Percentiles rank a stretch among this genome's conserved stretches.
These are phyloP conservation scores for Isurus oxyrinchus DNA, from an alignment of 2,113 vertebrate genomes.

Conservation along the genomic window DNA sequence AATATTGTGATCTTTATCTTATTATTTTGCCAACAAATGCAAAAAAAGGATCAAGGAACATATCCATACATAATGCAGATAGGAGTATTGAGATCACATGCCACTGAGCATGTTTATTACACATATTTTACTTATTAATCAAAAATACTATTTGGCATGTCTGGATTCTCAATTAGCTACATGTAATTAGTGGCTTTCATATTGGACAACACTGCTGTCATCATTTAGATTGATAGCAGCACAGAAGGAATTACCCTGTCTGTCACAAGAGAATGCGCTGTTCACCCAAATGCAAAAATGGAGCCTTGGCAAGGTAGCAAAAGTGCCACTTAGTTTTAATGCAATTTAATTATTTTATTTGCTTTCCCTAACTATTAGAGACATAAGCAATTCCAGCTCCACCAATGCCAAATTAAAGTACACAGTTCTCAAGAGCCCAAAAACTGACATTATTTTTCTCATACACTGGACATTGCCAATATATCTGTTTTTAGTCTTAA, in stretches of 20 bases:
- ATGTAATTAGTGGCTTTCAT: not conserved
- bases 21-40: not conserved
- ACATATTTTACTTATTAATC: not conserved
- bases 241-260: not conserved
- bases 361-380: not conserved
- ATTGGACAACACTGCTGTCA: not conserved
- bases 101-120: not conserved
- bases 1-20: not conserved
- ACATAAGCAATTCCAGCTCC: not conserved
- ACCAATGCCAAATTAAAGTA: not conserved
- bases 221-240: not conserved
- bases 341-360: not conserved
- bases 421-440: not conserved
- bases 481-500: not conserved
- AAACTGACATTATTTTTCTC: not conserved
- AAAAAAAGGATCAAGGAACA: not conserved
- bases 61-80: not conserved
- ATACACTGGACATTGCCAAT: not conserved
- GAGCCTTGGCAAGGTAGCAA: not conserved
- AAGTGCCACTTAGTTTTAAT: not conserved
- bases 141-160: not conserved
- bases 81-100: not conserved
- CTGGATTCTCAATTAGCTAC: not conserved
- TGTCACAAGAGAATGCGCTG: not conserved
- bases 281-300: not conserved